Conservation (phyloP, 2,797 vertebrate genomes). For the Coregonus ussuriensis region DNA sequence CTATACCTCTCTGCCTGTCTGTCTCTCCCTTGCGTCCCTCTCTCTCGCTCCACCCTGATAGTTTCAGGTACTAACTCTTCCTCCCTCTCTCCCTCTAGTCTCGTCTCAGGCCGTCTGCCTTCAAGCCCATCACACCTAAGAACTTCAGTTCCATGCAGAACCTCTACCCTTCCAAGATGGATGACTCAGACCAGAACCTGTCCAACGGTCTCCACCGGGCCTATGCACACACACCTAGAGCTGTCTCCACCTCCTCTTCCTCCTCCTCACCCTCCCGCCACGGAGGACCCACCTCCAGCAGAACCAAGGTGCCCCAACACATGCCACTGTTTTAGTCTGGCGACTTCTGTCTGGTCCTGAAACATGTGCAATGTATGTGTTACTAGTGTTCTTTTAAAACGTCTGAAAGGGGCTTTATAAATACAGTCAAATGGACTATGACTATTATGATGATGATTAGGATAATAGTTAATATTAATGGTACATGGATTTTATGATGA, state of each 20-base stretch:
- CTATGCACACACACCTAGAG: slow-evolving; percentile 74
- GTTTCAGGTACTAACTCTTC: neutral
- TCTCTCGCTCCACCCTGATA: neutral
- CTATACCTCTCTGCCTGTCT: no score
- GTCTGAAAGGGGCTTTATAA: neutral
- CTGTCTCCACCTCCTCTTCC: slow-evolving; percentile 82
- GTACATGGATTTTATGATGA: neutral
- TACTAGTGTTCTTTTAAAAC: neutral
- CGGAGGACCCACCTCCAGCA: slow-evolving; percentile 57
- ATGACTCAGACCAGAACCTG: slow-evolving; percentile 83
- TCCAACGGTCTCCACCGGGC: slow-evolving; percentile 77
- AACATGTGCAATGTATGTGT: neutral
- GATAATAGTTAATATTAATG: neutral
- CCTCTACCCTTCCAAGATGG: slow-evolving; percentile 85
- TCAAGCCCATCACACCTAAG: slow-evolving; percentile 87
- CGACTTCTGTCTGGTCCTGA: neutral
- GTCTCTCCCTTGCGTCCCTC: neutral
- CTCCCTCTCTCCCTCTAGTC: slow-evolving; percentile 67
- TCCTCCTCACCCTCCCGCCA: slow-evolving; percentile 84
- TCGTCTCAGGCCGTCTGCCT: slow-evolving; percentile 88
- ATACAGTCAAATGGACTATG: no score
- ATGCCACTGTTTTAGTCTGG: neutral
- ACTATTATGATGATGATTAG: no score
- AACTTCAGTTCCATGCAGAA: slow-evolving; percentile 95
- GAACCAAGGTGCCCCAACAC: slow-evolving; percentile 60